Evolutionary conservation across 2,888 invertebrate genomes (phyloP).

Genomic region (Oxyteleia sp.): DNA sequence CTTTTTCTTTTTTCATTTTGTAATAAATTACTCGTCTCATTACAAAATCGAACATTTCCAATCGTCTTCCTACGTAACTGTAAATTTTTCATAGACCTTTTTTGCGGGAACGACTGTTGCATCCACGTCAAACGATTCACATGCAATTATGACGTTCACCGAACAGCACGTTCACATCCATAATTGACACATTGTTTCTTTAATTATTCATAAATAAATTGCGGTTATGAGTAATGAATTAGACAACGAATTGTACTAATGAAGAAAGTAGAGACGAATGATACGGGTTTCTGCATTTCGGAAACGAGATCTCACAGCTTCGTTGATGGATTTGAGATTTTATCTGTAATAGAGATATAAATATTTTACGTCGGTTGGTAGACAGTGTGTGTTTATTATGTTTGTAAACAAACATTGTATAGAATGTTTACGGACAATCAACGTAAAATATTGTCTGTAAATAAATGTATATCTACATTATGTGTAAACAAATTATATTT

Average conservation of each 20-base stretch:
- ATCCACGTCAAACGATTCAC: slow-evolving; percentile 47
- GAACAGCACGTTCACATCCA: slow-evolving; percentile 16
- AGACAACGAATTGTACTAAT: not conserved
- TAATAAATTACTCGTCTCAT: slow-evolving; percentile 2
- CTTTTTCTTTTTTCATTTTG: slow-evolving; percentile 2
- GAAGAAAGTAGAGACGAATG: not conserved
- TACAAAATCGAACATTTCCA: slow-evolving; percentile 29
- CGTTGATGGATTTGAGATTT: not conserved
- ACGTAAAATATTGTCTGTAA: too few relatives aligned
- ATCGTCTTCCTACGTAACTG: slow-evolving; percentile 20
- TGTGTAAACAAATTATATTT: too few relatives aligned
- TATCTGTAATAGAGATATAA: too few relatives aligned
- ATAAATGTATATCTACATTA: too few relatives aligned
- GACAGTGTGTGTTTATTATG: too few relatives aligned
- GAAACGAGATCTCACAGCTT: not conserved
- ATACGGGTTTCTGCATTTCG: not conserved
- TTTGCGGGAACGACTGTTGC: slow-evolving; percentile 2
- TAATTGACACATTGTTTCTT: slow-evolving; percentile 47
- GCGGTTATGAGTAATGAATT: not conserved
- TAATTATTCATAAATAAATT: slow-evolving; percentile 37
- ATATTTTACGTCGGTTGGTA: too few relatives aligned
- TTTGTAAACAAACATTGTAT: too few relatives aligned
- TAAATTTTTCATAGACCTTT: slow-evolving; percentile 5
- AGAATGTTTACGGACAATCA: too few relatives aligned
- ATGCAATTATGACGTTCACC: slow-evolving; percentile 26